Evolutionary conservation across 2,888 invertebrate species (phyloP).

Genomic region (Nipponacmea schrenckii): DNA sequence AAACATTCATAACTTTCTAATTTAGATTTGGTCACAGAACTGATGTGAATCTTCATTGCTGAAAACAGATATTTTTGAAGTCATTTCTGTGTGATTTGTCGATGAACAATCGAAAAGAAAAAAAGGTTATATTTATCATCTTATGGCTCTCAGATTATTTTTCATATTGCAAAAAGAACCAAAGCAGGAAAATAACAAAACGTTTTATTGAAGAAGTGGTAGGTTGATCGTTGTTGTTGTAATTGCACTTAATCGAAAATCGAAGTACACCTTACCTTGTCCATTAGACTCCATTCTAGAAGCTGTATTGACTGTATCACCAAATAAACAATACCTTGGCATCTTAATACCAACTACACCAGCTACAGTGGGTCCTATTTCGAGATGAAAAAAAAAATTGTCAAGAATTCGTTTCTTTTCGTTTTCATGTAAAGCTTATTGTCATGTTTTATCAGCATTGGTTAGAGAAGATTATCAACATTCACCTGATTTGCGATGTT

Average conservation of each 20-base stretch:
- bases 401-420: neutral
- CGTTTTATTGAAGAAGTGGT: too few species aligned
- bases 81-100: too few species aligned
- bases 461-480: neutral
- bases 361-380: neutral
- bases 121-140: neutral
- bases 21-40: neutral
- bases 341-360: neutral
- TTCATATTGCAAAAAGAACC: neutral
- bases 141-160: neutral
- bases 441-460: neutral
- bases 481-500: neutral
- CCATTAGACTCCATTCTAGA: neutral
- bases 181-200: neutral
- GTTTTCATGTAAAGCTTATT: neutral
- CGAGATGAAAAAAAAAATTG: neutral
- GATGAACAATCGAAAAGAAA: too few species aligned
- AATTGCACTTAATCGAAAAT: too few species aligned
- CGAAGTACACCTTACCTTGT: neutral
- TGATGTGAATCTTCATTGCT: conserved; percentile 4
- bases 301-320: neutral
- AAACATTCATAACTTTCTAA: neutral
- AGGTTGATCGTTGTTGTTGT: too few species aligned
- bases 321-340: conserved; percentile 3
- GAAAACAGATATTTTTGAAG: neutral